These are phyloP conservation scores for Solenodon paradoxus DNA, from an alignment of 2,113 vertebrate genomes.

Conservation along the genomic window DNA sequence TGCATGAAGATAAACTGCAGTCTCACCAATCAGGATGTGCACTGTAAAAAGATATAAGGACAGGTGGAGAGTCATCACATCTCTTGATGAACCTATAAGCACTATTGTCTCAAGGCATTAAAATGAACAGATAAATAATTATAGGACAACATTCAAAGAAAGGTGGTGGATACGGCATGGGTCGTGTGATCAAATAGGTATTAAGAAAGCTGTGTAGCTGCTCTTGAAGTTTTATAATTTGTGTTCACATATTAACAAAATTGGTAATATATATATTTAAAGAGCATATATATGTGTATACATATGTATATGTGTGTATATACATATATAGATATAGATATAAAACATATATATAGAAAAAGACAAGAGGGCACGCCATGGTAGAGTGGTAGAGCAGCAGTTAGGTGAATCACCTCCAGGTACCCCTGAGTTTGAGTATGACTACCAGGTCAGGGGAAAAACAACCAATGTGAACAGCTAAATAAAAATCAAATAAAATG, in stretches of 20 bases:
- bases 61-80: background rate
- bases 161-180: background rate
- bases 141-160: background rate
- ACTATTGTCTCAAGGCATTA: background rate
- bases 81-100: background rate
- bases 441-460: no score
- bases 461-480: no score
- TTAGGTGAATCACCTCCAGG: no score
- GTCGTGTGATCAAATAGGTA: background rate
- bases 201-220: background rate
- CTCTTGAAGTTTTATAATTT: background rate
- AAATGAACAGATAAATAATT: background rate
- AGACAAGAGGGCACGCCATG: background rate
- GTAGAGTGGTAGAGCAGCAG: no score
- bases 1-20: background rate
- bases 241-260: background rate
- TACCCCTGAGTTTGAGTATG: no score
- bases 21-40: background rate
- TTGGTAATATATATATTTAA: no score
- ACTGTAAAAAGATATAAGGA: background rate
- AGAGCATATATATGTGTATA: no score
- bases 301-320: no score
- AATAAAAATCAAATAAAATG: no score
- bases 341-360: background rate
- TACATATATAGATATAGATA: no score